A percentile compares a stretch with the other conserved stretches of the same genome.
Evolutionary conservation across 64 coral and sea anemone species (phyloP).

Genomic region (Hydrozoanthus tunicans): DNA sequence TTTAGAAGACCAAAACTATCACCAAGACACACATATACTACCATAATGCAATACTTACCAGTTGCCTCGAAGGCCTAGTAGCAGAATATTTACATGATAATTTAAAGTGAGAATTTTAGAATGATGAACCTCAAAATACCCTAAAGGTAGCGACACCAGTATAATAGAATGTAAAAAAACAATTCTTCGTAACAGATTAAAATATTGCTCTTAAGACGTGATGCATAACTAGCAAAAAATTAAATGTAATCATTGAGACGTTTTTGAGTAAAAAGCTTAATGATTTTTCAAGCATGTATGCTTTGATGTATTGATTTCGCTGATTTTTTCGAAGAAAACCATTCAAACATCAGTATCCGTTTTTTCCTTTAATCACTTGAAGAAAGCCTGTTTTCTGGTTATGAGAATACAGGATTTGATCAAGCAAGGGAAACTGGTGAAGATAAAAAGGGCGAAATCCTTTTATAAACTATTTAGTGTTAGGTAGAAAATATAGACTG

Average conservation of each 20-base stretch:
- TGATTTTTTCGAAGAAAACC: slow-evolving; percentile 10
- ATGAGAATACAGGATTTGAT: not conserved
- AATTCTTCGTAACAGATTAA: slow-evolving; percentile 1
- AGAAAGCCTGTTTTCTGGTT: slow-evolving; percentile 5
- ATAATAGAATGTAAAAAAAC: too few species aligned
- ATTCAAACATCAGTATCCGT: not conserved
- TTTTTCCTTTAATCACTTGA: not conserved
- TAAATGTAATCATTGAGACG: not conserved
- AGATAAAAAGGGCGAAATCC: too few species aligned
- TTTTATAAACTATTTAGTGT: too few species aligned
- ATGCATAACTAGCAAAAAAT: slow-evolving; percentile 1
- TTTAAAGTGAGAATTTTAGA: too few species aligned
- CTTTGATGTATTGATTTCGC: not conserved
- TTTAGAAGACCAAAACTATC: too few species aligned
- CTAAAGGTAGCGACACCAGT: too few species aligned
- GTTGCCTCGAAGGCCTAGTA: too few species aligned
- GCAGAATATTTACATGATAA: too few species aligned
- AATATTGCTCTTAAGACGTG: slow-evolving; percentile 2
- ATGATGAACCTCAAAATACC: too few species aligned
- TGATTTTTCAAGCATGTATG: slow-evolving; percentile 9
- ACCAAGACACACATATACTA: too few species aligned
- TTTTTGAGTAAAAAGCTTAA: slow-evolving; percentile 10
- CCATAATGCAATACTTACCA: too few species aligned
- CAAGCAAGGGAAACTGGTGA: not conserved
- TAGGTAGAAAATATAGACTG: too few species aligned